Conservation (phyloP, 2,888 invertebrate species). For the Lycaena phlaeas region DNA sequence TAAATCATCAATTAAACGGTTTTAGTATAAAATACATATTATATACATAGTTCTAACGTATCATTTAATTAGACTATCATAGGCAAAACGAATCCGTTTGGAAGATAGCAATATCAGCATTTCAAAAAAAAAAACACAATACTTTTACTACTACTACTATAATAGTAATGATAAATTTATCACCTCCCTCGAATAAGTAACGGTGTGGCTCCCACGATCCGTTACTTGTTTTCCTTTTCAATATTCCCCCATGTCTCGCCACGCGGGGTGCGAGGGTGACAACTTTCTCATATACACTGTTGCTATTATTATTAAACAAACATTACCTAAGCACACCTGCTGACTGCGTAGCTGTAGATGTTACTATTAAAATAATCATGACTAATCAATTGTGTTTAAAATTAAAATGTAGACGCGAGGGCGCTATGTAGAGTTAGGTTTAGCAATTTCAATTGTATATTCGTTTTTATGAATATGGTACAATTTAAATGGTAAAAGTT, state of each 20-base stretch:
- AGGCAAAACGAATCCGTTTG: no score
- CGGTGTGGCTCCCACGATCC: conserved; percentile 16
- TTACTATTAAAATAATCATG: not conserved
- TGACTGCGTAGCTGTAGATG: not conserved
- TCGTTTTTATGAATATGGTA: no score
- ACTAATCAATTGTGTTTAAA: not conserved
- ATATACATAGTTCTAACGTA: no score
- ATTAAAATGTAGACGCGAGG: no score
- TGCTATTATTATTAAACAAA: conserved; percentile 13
- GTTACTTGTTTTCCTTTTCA: conserved; percentile 23
- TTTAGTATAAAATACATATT: no score
- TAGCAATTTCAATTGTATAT: no score
- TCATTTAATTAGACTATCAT: no score
- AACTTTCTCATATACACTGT: not conserved
- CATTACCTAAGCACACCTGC: conserved; percentile 14
- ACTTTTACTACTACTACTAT: not conserved
- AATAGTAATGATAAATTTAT: not conserved
- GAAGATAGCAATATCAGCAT: no score
- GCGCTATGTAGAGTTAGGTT: no score
- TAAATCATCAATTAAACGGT: no score
- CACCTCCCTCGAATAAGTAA: conserved; percentile 7
- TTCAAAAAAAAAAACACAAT: no score
- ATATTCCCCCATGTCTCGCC: conserved; percentile 20
- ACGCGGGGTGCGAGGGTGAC: conserved; percentile 13
- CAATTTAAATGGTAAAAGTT: no score